Base-by-base conservation (phyloP, 2,888 invertebrate species). In the Bruchidius siliquastri region DNA sequence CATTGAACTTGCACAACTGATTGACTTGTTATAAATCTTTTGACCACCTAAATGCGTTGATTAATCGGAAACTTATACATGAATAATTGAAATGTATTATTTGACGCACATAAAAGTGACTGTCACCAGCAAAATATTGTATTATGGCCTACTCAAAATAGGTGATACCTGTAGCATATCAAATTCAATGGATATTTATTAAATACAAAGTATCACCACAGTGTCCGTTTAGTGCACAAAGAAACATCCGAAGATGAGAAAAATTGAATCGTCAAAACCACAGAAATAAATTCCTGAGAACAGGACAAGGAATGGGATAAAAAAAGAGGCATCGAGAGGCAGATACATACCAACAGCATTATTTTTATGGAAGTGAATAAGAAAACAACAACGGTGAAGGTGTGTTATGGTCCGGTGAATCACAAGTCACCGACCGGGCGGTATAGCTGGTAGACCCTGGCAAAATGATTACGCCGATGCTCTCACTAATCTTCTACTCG, bases 361-460 rank as follows among this genome's bases (percentile, higher is more conserved):
- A 49, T 49, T 49, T 49, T 49, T 49, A 49, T 49, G 49, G 49
- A 49, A 49, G 49, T 49, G 13, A 49, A 49, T 49, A 49, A 49
- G 49, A 49, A 49, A 49, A 49, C 18, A 49, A 49, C 49, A 49
- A 49, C 49, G 49, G 49, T 49, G 49, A 49, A 49, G 21, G 22
- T 68, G 68, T 81, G 82, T 82, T 80, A 83, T 80, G 84, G 82
- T 84, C 81, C 81, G 84, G 78, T 82, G 82, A 78, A 76, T 79
- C 76, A 77, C 79, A 81, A 84, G 84, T 84, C 84, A 84, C 79
- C 83, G 84, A 84, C 84, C 84, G 49, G 6, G 49, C 18, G 82
- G 81, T 77, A 80, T 81, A 82, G 80, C 78, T 83, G 82, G 78
- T 81, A 81, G 83, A 82, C 83, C 82, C 81, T 83, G 80, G 82